phyloP scores from a whole-genome alignment of 2,113 vertebrate genomes.

The Lepidothrix coronata region DNA sequence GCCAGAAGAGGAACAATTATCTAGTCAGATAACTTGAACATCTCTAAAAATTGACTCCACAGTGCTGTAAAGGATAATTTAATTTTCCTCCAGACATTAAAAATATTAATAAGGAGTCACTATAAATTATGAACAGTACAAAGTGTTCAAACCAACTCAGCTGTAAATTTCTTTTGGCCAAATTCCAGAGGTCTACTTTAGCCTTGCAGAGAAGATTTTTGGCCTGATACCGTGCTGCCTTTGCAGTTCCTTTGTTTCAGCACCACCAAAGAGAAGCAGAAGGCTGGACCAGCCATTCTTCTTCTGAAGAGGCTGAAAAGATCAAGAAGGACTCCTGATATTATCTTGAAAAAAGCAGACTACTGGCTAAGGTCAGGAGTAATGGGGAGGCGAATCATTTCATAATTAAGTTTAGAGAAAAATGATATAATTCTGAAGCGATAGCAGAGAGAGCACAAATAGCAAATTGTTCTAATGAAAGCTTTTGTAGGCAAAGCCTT shows the following conservation, averaged over 20 bases:
- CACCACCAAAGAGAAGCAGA: background rate
- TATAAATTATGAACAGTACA: background rate
- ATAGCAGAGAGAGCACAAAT: background rate
- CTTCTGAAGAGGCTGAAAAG: background rate
- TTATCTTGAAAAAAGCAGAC: background rate
- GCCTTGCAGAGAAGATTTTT: background rate
- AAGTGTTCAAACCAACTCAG: background rate
- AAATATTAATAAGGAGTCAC: constrained; percentile 1
- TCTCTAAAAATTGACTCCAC: constrained; percentile 15
- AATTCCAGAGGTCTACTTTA: background rate
- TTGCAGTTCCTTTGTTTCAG: background rate
- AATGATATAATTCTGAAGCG: background rate
- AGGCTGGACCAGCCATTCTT: background rate
- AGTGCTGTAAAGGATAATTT: background rate
- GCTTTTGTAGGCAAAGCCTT: background rate
- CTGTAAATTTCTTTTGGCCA: background rate
- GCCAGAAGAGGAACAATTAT: background rate
- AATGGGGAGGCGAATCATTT: background rate
- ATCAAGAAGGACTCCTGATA: background rate
- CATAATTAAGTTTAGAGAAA: background rate
- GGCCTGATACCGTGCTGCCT: background rate
- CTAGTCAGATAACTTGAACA: background rate
- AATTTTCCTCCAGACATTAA: background rate
- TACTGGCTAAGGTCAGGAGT: background rate
- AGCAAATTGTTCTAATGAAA: background rate